phyloP scores from a whole-genome alignment of 2,888 invertebrate species.

The Molorchus minor region DNA sequence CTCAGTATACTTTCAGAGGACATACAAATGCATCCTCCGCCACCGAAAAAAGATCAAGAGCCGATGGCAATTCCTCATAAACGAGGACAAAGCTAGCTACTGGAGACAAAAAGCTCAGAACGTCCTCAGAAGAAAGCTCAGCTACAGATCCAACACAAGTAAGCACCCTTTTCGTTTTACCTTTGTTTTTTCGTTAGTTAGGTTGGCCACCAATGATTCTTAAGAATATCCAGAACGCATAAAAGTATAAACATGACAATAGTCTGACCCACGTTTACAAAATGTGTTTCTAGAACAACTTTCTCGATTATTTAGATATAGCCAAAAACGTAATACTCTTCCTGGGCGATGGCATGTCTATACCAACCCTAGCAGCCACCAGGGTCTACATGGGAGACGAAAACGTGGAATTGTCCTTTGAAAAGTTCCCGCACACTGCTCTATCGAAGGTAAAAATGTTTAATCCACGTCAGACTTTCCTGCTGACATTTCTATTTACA shows the following conservation, averaged over 20 bases:
- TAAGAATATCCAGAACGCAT: too few relatives aligned
- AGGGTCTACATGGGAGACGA: slow-evolving; percentile 81
- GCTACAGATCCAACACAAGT: not conserved
- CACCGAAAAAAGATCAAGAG: slow-evolving; percentile 4
- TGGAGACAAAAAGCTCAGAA: not conserved
- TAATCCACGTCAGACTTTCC: not conserved
- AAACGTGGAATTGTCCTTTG: slow-evolving; percentile 75
- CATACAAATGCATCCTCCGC: slow-evolving; percentile 12
- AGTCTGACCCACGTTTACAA: too few relatives aligned
- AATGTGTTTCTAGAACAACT: not conserved
- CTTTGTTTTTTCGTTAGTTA: too few relatives aligned
- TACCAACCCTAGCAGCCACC: slow-evolving; percentile 81
- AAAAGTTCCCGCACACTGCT: slow-evolving; percentile 78
- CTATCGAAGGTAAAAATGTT: slow-evolving; percentile 61
- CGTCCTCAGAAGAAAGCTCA: not conserved
- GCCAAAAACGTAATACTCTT: slow-evolving; percentile 85
- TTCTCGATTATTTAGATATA: slow-evolving; percentile 45
- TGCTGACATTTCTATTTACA: slow-evolving; percentile 71
- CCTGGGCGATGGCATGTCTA: slow-evolving; percentile 89
- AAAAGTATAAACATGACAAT: too few relatives aligned
- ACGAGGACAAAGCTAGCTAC: not conserved
- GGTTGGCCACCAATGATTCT: too few relatives aligned
- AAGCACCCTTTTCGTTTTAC: too few relatives aligned
- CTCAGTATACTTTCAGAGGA: slow-evolving; percentile 9
- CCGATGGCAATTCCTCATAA: not conserved